Evolutionary conservation across 2,113 vertebrate species (phyloP), one percentile per base, ranked within the genome.

Genomic region (Boleophthalmus pectinirostris): DNA sequence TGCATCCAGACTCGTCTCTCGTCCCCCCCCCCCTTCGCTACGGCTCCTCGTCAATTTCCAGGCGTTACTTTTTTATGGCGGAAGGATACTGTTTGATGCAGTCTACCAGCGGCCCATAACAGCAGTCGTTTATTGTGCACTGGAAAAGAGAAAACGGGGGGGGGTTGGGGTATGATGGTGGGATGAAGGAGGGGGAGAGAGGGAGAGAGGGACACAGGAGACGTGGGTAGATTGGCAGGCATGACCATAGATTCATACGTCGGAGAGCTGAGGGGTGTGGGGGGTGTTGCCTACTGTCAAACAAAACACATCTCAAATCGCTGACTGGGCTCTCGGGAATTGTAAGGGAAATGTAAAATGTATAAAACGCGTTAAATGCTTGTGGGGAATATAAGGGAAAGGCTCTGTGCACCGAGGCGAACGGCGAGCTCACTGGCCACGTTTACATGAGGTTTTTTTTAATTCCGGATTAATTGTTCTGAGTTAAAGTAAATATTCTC

Each of bases 61-160:
- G 24, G 93, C 95, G 91, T 96, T 95, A 96, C 94, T 94, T 96
- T 29, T 96, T 97, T 97, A 97, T 96, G 94, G 92, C 93, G 93
- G 51, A 95, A 99, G 96, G 98, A 99, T 99, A 98, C 97, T 99
- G 98, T 96, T 98, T 99, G 96, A 99, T 98, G 96, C 96, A 97
- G 95, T 98, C 97, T 91, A 99, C 98, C 96, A 98, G 94, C 80
- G 98, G 98, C 94, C 98, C 98, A 94, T 99, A 99, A 96, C 97
- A 99, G 92, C 95, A 99, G 95, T 99, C 98, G 79, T 99, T 99
- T 94, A 98, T 95, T 86, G 95, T 96, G 92, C 98, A 98, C 98
- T 99, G 95, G 89, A 94, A 64, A 92, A 89, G 85, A 90, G 83
- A 53, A 38, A 6, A 10, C 3, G 66, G 77, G 72, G 74, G 89